These are phyloP conservation scores for Schizothorax lantsangensis DNA, from an alignment of 2,797 vertebrate genomes.

Conservation along the genomic window DNA sequence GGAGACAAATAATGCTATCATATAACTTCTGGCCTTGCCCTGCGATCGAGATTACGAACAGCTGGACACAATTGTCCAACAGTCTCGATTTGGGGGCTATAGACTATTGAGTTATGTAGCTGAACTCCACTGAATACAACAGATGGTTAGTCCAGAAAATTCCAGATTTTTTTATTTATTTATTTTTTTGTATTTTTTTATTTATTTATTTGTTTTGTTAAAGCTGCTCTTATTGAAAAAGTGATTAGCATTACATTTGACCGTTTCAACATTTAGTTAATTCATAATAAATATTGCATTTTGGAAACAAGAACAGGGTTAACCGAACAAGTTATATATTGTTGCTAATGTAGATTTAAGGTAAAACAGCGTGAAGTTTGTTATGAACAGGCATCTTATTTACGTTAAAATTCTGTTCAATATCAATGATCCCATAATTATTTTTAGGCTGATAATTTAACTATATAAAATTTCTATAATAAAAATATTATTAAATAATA, in stretches of 20 bases:
- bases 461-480: neutral
- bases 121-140: neutral
- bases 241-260: neutral
- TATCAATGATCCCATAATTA: neutral
- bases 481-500: neutral
- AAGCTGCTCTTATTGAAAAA: constrained; percentile 20
- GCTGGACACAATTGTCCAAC: constrained; percentile 32
- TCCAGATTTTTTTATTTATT: constrained; percentile 13
- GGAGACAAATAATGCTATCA: constrained; percentile 47
- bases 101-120: constrained; percentile 18
- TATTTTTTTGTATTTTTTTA: too few relatives aligned
- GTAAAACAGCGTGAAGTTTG: neutral
- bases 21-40: constrained; percentile 45
- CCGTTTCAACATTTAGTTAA: neutral
- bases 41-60: constrained; percentile 41
- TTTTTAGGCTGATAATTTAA: neutral
- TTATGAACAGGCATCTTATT: neutral
- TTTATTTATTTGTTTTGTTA: neutral
- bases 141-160: constrained; percentile 15
- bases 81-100: constrained; percentile 21
- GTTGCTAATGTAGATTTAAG: neutral
- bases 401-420: neutral
- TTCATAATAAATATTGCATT: neutral
- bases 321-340: neutral
- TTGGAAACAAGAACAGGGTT: neutral